Conservation (phyloP, 2,113 vertebrate genomes). For the Hemichromis elongatus region DNA sequence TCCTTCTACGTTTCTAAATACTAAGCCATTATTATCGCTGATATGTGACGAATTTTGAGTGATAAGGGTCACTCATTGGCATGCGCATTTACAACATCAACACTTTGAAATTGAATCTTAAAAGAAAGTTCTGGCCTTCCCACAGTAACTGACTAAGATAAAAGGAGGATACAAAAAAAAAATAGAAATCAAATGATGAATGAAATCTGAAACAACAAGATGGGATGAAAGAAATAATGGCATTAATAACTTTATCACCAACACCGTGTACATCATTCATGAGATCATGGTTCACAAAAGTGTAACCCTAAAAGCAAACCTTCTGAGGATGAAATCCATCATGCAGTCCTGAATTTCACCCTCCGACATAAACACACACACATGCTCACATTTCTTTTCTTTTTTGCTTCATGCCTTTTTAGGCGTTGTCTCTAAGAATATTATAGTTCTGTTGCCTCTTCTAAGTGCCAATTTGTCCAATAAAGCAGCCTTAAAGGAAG, state of each 20-base stretch:
- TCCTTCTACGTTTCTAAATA: neutral
- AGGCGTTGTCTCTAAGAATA: neutral
- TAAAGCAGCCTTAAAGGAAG: neutral
- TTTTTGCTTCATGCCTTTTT: neutral
- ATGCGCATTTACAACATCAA: neutral
- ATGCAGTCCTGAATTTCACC: neutral
- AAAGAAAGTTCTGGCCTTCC: neutral
- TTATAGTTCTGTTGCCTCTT: neutral
- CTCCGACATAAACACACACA: too few relatives aligned
- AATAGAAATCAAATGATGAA: neutral
- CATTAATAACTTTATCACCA: neutral
- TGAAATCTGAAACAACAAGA: neutral
- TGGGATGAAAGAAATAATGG: neutral
- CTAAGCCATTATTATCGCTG: too few relatives aligned
- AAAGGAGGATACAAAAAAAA: neutral
- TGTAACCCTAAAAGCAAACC: neutral
- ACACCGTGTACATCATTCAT: neutral
- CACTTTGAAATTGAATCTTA: neutral
- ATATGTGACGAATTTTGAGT: too few relatives aligned
- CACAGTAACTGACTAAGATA: neutral
- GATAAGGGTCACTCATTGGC: neutral
- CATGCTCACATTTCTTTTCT: neutral
- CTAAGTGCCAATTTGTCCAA: neutral
- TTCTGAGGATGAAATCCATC: neutral
- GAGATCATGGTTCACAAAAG: neutral